Base-by-base conservation (phyloP, 2,113 vertebrate genomes). In the Apteryx owenii region DNA sequence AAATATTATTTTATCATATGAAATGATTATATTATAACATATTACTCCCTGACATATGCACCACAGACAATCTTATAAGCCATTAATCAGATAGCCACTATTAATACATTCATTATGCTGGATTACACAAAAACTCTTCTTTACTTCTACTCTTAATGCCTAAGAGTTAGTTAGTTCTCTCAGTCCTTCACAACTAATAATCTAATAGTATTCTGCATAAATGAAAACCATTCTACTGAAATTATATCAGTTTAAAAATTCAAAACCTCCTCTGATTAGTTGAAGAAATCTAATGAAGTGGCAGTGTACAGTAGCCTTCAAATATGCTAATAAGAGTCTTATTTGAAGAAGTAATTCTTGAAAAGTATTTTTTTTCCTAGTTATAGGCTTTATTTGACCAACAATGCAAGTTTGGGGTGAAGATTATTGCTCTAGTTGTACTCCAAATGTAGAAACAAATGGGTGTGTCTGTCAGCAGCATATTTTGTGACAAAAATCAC, bases 51-150 rank as follows among this genome's bases (percentile, higher is more conserved):
- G 36, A 88, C 76, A 53, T 50, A 62, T 2, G 50, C 60, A 61
- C 84, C 23, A 85, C 11, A 71, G 12, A 26, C 72, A 88, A 91
- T 22, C 76, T 68, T 28, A 71, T 95, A 90, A 96, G 36, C 94
- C 66, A 56, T 61, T 96, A 96, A 93, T 82, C 51, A 97, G 81
- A 76, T 54, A 44, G 21, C 23, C 2, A 10, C 84, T 96, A 94
- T 96, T 97, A 96, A 95, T 96, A 93, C 3, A 70, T 60, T 81
- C 61, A 81, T 18, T 64, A 6, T 44, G 28, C 44, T 81, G 92
- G 96, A 95, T 97, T 96, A 95, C 50, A 90, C 51, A 58, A 89
- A 89, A 94, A 75, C 93, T 89, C 71, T 77, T 92, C 86, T 81
- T 88, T 83, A 91, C 22, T 88, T 18, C 26, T 28, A 62, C 54